A percentile compares a stretch with the other conserved stretches of the same genome.
These are phyloP conservation scores for Gorsachius goisagi DNA, from an alignment of 2,113 vertebrate species.

Conservation along the genomic window DNA sequence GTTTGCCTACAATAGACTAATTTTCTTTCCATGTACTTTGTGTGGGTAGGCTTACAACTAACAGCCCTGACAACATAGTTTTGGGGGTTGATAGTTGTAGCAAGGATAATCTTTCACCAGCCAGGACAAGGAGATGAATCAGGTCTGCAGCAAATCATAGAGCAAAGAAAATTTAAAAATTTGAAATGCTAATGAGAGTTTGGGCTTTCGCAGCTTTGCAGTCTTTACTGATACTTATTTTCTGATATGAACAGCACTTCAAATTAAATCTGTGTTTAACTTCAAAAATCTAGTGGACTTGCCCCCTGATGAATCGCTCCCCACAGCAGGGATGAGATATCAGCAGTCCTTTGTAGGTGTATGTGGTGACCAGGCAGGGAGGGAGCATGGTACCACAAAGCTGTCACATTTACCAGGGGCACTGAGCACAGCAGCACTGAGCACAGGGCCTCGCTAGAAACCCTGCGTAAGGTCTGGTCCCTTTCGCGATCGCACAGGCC, in stretches of 20 bases:
- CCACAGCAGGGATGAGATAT: neutral
- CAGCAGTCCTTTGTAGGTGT: neutral
- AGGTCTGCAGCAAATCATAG: neutral
- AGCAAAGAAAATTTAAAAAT: neutral
- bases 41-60: neutral
- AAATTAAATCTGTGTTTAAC: neutral
- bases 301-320: neutral
- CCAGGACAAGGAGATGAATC: neutral
- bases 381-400: neutral
- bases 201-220: neutral
- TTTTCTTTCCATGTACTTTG: neutral
- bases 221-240: neutral
- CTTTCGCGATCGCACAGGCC: neutral
- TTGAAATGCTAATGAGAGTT: neutral
- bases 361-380: neutral
- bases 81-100: neutral
- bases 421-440: neutral
- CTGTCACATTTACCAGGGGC: accelerated
- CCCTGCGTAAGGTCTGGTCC: neutral
- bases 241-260: neutral
- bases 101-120: neutral
- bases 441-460: neutral
- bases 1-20: neutral
- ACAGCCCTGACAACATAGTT: neutral
- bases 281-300: neutral